A percentile compares a stretch with the other conserved stretches of the same genome.
phyloP scores from a whole-genome alignment of 2,888 invertebrate genomes.

The Prostheceraeus crozeri region DNA sequence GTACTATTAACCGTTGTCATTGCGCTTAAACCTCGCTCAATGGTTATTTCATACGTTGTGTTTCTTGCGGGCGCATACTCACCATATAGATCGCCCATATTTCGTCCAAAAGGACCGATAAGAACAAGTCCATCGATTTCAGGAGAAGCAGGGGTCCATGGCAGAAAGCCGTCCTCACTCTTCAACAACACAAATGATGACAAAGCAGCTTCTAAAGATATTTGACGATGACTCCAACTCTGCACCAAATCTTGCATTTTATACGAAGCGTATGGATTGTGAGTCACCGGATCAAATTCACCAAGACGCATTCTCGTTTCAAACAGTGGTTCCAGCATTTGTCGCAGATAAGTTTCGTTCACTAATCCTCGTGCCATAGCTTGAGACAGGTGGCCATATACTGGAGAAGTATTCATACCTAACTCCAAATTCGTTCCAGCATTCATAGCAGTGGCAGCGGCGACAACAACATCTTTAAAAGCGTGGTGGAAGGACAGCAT shows the following conservation, averaged over 20 bases:
- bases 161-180: background rate
- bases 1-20: background rate
- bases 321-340: slow-evolving; percentile 42
- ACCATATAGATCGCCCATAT: slow-evolving; percentile 46
- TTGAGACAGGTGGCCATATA: slow-evolving; percentile 34
- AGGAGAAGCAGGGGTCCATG: too few relatives aligned
- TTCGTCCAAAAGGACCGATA: slow-evolving; percentile 51
- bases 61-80: slow-evolving; percentile 46
- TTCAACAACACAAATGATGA: slow-evolving; percentile 23
- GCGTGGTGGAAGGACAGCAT: slow-evolving; percentile 41
- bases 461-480: slow-evolving; percentile 36
- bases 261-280: slow-evolving; percentile 38
- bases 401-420: background rate
- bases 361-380: slow-evolving; percentile 41
- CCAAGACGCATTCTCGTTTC: slow-evolving; percentile 44
- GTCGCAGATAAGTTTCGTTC: slow-evolving; percentile 26
- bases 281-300: slow-evolving; percentile 43
- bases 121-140: too few relatives aligned
- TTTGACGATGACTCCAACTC: background rate
- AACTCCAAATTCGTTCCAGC: slow-evolving; percentile 43
- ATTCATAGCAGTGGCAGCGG: slow-evolving; percentile 41
- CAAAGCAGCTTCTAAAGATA: slow-evolving; percentile 3
- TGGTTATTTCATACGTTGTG: slow-evolving; percentile 44
- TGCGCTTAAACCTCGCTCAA: slow-evolving; percentile 35
- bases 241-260: too few relatives aligned